phyloP scores from a whole-genome alignment of 2,888 invertebrate genomes.

The Morpho achilles region DNA sequence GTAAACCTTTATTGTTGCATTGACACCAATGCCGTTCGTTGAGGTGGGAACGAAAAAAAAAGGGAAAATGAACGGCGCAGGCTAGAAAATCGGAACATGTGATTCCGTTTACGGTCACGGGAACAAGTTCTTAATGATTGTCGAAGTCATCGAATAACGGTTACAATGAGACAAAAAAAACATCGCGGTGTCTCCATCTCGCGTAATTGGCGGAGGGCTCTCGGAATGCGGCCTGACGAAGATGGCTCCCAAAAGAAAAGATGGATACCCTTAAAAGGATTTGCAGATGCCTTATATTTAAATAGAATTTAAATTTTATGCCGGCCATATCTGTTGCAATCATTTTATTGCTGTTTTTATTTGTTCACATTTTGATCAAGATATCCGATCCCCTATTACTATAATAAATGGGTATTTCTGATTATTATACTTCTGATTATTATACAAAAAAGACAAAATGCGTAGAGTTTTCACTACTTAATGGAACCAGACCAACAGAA shows the following conservation, averaged over 20 bases:
- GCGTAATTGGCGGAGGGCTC: constrained; percentile 65
- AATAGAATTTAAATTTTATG: constrained; percentile 59
- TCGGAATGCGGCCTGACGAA: constrained; percentile 65
- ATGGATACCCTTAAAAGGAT: constrained; percentile 50
- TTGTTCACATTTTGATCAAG: constrained; percentile 10
- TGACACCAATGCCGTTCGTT: constrained; percentile 66
- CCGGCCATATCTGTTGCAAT: constrained; percentile 29
- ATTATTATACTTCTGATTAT: no score
- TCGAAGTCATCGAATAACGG: constrained; percentile 69
- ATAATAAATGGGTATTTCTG: no score
- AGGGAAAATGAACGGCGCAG: constrained; percentile 55
- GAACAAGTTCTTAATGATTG: constrained; percentile 65
- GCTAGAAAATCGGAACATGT: constrained; percentile 73
- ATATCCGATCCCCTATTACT: constrained; percentile 1
- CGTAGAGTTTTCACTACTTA: no score
- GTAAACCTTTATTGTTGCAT: constrained; percentile 69
- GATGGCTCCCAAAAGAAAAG: constrained; percentile 63
- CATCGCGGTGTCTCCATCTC: constrained; percentile 53
- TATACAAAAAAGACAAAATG: no score
- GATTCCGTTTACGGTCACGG: constrained; percentile 46
- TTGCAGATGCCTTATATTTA: constrained; percentile 52
- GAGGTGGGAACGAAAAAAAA: constrained; percentile 56
- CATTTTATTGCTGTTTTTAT: constrained; percentile 16
- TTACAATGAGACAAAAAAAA: constrained; percentile 50
- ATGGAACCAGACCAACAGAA: no score